Evolutionary conservation across 2,888 invertebrate species (phyloP).

Genomic region (Lasioglossum zephyrum): DNA sequence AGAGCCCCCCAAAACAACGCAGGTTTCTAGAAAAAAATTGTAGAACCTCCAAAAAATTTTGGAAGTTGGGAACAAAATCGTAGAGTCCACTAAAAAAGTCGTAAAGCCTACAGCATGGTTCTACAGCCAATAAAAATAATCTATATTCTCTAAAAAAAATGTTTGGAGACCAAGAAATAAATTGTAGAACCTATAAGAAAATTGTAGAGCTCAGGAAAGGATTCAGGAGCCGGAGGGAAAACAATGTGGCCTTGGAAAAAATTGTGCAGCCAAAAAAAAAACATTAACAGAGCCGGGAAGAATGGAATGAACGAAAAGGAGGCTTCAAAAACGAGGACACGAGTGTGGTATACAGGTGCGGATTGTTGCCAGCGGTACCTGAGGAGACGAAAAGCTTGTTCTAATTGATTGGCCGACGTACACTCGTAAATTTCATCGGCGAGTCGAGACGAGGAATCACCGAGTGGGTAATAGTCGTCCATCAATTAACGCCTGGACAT

Average conservation of each 20-base stretch:
- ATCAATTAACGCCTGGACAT: constrained; percentile 29
- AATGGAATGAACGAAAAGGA: not conserved
- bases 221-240: not conserved
- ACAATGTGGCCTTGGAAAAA: not conserved
- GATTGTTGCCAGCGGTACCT: not conserved
- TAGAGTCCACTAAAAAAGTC: no score
- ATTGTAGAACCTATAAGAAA: no score
- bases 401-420: constrained; percentile 3
- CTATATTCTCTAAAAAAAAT: no score
- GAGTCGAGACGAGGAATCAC: not conserved
- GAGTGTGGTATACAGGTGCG: not conserved
- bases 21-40: not conserved
- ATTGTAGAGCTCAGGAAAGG: not conserved
- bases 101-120: no score
- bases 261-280: not conserved
- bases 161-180: no score
- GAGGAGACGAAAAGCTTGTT: not conserved
- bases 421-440: constrained; percentile 13
- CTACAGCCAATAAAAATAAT: no score
- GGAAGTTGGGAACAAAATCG: no score
- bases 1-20: not conserved
- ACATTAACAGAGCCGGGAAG: not conserved
- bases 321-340: not conserved
- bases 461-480: not conserved
- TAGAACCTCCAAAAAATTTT: no score